Percentiles rank a stretch among this genome's conserved stretches.
These are phyloP conservation scores for Labrus mixtus DNA, from an alignment of 2,113 vertebrate species.

Conservation along the genomic window DNA sequence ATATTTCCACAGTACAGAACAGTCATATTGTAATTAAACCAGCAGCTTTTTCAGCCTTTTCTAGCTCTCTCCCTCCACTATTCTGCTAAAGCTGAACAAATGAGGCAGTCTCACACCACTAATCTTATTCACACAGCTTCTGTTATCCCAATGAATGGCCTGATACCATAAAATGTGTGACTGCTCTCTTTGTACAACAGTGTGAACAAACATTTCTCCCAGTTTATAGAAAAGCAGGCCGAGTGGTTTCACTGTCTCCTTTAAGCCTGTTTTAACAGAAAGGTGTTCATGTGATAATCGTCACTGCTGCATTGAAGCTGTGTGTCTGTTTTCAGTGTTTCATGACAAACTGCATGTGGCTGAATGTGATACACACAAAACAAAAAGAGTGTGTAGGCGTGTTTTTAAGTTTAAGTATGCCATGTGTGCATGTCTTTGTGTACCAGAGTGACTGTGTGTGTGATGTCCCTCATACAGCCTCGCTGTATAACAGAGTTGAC, in stretches of 20 bases:
- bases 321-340: constrained; percentile 34
- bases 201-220: constrained; percentile 32
- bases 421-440: constrained; percentile 16
- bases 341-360: constrained; percentile 51
- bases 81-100: constrained; percentile 50
- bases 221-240: constrained; percentile 26
- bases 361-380: constrained; percentile 54
- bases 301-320: constrained; percentile 28
- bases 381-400: constrained; percentile 55
- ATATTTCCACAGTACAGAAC: neutral
- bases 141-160: constrained; percentile 49
- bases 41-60: constrained; percentile 16
- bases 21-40: constrained; percentile 24
- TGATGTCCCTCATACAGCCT: constrained; percentile 39
- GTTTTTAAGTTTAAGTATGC: constrained; percentile 48
- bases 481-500: constrained; percentile 45
- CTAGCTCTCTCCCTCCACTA: constrained; percentile 6
- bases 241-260: constrained; percentile 46
- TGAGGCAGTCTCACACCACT: constrained; percentile 56
- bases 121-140: constrained; percentile 66
- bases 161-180: constrained; percentile 55
- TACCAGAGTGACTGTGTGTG: constrained; percentile 27
- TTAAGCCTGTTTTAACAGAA: constrained; percentile 63
- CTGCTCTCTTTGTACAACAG: constrained; percentile 39
- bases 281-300: constrained; percentile 56